Conservation (phyloP, 2,797 vertebrate genomes). For the Mionectes olivaceus region DNA sequence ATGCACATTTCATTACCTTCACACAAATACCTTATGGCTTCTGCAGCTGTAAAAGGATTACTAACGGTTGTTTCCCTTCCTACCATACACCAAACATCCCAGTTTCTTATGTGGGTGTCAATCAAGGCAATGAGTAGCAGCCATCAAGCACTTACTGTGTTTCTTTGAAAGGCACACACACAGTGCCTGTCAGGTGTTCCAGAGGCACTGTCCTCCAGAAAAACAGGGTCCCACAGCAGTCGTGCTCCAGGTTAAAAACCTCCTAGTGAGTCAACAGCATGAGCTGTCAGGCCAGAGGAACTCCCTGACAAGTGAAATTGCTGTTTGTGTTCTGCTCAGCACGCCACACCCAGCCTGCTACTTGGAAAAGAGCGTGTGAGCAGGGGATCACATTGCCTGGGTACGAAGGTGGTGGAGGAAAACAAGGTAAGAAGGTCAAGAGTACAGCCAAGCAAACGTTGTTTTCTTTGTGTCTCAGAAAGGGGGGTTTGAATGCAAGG, state of each 20-base stretch:
- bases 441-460: not conserved
- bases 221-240: not conserved
- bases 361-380: constrained; percentile 57
- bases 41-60: not conserved
- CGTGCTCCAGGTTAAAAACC: not conserved
- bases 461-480: not conserved
- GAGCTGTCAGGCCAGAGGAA: constrained; percentile 26
- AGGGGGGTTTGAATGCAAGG: not conserved
- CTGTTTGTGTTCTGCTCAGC: constrained; percentile 43
- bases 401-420: not conserved
- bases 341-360: not conserved
- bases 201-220: not conserved
- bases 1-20: not conserved
- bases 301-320: constrained; percentile 57
- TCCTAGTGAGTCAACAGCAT: constrained; percentile 8
- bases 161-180: not conserved
- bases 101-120: constrained; percentile 23
- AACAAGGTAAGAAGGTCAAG: constrained; percentile 64
- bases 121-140: not conserved
- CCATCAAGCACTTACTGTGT: not conserved
- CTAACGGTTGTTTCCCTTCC: not conserved
- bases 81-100: not conserved
- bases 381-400: constrained; percentile 57
- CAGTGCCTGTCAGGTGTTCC: not conserved
- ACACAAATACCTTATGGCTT: not conserved